Conservation (phyloP, 2,113 vertebrate species). For the Microtus oregoni region DNA sequence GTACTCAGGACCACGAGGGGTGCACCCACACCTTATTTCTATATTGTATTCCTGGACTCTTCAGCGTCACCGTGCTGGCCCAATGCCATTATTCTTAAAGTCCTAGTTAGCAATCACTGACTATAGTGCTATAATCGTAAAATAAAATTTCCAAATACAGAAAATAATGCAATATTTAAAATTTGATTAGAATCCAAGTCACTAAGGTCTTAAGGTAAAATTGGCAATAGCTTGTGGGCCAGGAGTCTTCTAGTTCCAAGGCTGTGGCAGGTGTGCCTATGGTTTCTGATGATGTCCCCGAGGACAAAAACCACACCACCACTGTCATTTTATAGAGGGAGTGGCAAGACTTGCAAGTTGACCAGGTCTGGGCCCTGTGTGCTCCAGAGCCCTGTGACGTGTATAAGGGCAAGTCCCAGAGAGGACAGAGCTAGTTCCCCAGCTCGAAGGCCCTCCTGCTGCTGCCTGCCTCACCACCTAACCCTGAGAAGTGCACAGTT, state of each 20-base stretch:
- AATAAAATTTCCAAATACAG: slow-evolving; percentile 39
- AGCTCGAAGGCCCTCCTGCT: not conserved
- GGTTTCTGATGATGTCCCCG: not conserved
- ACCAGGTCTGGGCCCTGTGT: not conserved
- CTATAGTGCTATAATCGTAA: not conserved
- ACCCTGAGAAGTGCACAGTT: not conserved
- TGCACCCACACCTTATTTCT: too few relatives aligned
- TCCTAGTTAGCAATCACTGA: not conserved
- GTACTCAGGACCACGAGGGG: too few relatives aligned
- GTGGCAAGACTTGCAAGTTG: not conserved
- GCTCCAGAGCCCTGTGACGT: not conserved
- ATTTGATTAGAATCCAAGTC: slow-evolving; percentile 1
- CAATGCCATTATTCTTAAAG: not conserved
- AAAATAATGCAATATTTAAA: slow-evolving; percentile 17
- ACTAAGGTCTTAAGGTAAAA: not conserved
- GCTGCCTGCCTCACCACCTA: not conserved
- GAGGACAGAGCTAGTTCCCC: not conserved
- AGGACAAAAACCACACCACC: slow-evolving; percentile 10
- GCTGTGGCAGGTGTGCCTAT: not conserved
- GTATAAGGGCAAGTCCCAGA: not conserved
- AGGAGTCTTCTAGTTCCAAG: not conserved
- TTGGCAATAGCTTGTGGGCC: too few relatives aligned
- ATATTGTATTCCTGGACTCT: too few relatives aligned
- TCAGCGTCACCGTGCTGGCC: not conserved
- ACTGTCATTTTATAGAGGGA: not conserved